Evolutionary conservation across 1,140 invertebrate species (phyloP).

Genomic region (Cydia strobilella): DNA sequence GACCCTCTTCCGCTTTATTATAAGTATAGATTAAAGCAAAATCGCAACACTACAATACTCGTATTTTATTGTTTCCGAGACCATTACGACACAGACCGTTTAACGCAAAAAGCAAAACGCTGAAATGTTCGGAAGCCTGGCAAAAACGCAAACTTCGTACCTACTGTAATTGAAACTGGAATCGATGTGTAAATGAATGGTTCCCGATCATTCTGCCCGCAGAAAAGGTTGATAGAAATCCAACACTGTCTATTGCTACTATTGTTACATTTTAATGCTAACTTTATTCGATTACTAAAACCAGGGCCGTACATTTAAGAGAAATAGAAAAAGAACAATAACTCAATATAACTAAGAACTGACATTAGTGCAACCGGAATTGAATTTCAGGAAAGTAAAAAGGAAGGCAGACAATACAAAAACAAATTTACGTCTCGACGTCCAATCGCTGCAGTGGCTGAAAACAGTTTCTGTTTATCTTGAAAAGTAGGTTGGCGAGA

Average conservation of each 20-base stretch:
- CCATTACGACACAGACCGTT: slow-evolving; percentile 57
- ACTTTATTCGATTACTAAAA: not conserved
- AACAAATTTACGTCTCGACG: slow-evolving; percentile 35
- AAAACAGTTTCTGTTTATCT: slow-evolving; percentile 62
- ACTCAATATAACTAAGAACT: slow-evolving; percentile 34
- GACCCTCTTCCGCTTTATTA: too few relatives aligned
- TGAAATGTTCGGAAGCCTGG: slow-evolving; percentile 40
- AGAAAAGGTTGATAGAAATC: slow-evolving; percentile 10
- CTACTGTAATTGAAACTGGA: slow-evolving; percentile 47
- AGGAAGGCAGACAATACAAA: not conserved
- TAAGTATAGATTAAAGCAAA: slow-evolving; percentile 36
- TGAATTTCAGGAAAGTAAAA: not conserved
- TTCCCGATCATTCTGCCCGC: slow-evolving; percentile 18
- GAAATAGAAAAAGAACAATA: not conserved
- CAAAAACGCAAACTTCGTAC: slow-evolving; percentile 42
- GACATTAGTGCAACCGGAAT: slow-evolving; percentile 32
- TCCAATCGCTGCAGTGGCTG: slow-evolving; percentile 55
- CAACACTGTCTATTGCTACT: too few relatives aligned
- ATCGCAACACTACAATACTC: slow-evolving; percentile 43
- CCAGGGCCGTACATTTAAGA: not conserved
- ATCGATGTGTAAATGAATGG: slow-evolving; percentile 43
- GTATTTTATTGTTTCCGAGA: slow-evolving; percentile 51
- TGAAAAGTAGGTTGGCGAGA: slow-evolving; percentile 51
- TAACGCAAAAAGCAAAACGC: slow-evolving; percentile 52
- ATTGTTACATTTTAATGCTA: not conserved